phyloP scores from a whole-genome alignment of 2,113 vertebrate species.

The Cyprinodon brontotheroides region DNA sequence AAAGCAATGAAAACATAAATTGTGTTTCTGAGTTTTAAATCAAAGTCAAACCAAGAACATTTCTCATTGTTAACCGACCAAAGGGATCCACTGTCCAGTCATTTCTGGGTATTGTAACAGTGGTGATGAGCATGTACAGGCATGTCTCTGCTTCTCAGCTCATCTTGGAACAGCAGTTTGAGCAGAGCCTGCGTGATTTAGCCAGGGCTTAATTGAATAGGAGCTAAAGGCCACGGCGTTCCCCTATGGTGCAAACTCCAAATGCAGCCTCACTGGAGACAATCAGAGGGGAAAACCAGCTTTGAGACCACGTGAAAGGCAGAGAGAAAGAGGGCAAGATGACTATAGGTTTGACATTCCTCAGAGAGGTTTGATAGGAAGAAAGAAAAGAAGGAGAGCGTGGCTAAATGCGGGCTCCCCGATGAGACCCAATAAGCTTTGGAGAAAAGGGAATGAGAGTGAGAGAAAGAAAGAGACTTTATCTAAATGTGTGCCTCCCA shows the following conservation, averaged over 20 bases:
- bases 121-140: background rate
- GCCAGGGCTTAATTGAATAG: constrained; percentile 65
- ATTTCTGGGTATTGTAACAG: constrained; percentile 61
- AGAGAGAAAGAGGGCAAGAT: constrained; percentile 42
- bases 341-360: constrained; percentile 65
- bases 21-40: constrained; percentile 33
- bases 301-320: constrained; percentile 31
- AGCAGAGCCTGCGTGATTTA: constrained; percentile 20
- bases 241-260: constrained; percentile 50
- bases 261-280: constrained; percentile 56
- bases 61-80: constrained; percentile 59
- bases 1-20: constrained; percentile 19
- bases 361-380: constrained; percentile 55
- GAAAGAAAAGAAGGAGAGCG: constrained; percentile 49
- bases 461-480: constrained; percentile 39
- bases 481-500: constrained; percentile 69
- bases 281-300: constrained; percentile 52
- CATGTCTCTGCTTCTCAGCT: background rate
- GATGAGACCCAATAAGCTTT: constrained; percentile 45
- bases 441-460: constrained; percentile 53
- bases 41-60: constrained; percentile 67
- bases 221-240: constrained; percentile 53
- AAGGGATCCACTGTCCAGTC: constrained; percentile 56
- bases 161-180: constrained; percentile 33
- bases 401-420: constrained; percentile 67